Conservation (phyloP, 2,888 invertebrate species). For the Lepidochrysops patricia region DNA sequence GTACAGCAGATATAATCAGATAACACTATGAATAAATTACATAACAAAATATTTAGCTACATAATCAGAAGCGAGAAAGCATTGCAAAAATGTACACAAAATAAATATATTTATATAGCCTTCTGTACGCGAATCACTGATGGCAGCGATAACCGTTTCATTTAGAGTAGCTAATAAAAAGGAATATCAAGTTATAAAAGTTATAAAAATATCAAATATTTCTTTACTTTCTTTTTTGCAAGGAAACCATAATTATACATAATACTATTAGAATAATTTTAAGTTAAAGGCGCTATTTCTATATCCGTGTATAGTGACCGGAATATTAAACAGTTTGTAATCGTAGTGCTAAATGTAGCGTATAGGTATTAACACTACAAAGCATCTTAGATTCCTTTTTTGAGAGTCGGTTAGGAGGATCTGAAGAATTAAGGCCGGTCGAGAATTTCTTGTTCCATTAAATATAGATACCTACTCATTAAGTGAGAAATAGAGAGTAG, state of each 20-base stretch:
- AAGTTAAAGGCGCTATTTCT: neutral
- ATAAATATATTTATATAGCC: neutral
- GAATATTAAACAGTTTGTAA: neutral
- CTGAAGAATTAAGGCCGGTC: too few species aligned
- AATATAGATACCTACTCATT: too few species aligned
- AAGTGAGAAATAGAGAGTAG: too few species aligned
- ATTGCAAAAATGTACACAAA: neutral
- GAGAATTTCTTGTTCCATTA: too few species aligned
- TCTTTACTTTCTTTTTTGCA: neutral
- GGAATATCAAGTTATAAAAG: neutral
- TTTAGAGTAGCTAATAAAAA: neutral
- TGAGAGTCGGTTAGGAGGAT: too few species aligned
- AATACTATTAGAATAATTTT: neutral
- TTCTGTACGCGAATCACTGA: neutral
- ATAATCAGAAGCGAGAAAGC: neutral
- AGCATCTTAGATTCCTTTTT: too few species aligned
- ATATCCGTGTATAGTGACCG: neutral
- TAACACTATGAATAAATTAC: neutral
- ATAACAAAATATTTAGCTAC: neutral
- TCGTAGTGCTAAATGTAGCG: neutral
- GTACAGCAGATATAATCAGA: too few species aligned
- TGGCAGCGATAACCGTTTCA: neutral
- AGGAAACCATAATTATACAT: neutral
- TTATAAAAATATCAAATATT: too few species aligned
- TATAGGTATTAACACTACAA: neutral